phyloP scores from a whole-genome alignment of 2,797 vertebrate genomes.

The Podarcis siculus region DNA sequence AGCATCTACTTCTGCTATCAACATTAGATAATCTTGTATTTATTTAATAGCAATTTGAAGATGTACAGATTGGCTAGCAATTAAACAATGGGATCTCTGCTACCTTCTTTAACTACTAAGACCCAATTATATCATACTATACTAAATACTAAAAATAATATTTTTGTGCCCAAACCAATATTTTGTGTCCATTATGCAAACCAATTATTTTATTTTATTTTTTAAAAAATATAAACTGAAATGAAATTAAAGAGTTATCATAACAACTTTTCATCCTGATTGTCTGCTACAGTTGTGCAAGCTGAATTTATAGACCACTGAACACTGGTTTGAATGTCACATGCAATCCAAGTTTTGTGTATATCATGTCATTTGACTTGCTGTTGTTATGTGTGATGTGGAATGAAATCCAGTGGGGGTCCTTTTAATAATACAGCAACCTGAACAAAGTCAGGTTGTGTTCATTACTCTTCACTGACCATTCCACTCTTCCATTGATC shows the following conservation, averaged over 20 bases:
- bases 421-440: too few species aligned
- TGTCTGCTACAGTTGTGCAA: slow-evolving; percentile 4
- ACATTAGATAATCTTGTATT: slow-evolving; percentile 11
- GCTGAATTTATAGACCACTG: background rate
- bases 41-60: slow-evolving; percentile 8
- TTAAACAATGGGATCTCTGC: slow-evolving; percentile 1
- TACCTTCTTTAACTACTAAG: background rate
- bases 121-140: background rate
- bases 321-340: too few species aligned
- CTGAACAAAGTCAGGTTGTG: too few species aligned
- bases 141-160: too few species aligned
- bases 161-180: background rate
- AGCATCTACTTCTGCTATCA: background rate
- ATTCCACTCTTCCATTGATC: too few species aligned
- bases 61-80: slow-evolving; percentile 14
- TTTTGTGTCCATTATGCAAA: background rate
- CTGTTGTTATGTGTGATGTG: too few species aligned
- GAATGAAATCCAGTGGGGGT: too few species aligned
- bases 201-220: too few species aligned
- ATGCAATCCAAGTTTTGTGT: too few species aligned
- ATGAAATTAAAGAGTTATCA: slow-evolving; percentile 23
- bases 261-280: slow-evolving; percentile 10
- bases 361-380: too few species aligned
- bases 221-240: background rate
- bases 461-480: too few species aligned